Percentiles rank a stretch among this genome's conserved stretches.
These are phyloP conservation scores for Orchesellides sinensis DNA, from an alignment of 2,888 invertebrate genomes.

Conservation along the genomic window DNA sequence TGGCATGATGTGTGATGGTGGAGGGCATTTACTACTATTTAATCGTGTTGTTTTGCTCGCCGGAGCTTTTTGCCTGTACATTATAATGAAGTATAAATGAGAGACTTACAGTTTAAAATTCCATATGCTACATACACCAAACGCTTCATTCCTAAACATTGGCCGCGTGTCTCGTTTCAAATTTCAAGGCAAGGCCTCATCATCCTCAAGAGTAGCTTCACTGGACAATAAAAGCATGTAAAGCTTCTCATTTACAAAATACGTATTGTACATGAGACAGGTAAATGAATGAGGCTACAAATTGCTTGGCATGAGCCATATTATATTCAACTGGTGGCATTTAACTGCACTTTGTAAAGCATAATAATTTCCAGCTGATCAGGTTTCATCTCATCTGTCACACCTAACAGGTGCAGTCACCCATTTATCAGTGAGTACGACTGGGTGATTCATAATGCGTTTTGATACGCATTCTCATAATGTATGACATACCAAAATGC, in stretches of 20 bases:
- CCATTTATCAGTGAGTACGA: slow-evolving; percentile 21
- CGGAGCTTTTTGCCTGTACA: neutral
- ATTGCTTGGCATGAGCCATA: slow-evolving; percentile 15
- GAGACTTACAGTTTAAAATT: neutral
- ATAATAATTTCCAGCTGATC: slow-evolving; percentile 45
- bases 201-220: slow-evolving; percentile 1
- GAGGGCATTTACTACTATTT: too few species aligned
- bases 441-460: neutral
- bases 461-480: neutral
- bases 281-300: slow-evolving; percentile 44
- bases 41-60: neutral
- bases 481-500: slow-evolving; percentile 6
- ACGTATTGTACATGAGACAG: slow-evolving; percentile 51
- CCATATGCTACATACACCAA: neutral
- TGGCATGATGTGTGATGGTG: neutral
- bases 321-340: slow-evolving; percentile 28
- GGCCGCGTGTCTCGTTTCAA: slow-evolving; percentile 40
- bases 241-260: slow-evolving; percentile 15
- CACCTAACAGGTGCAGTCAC: slow-evolving; percentile 3
- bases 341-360: neutral
- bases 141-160: neutral
- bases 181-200: slow-evolving; percentile 30
- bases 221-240: neutral
- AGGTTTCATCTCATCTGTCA: slow-evolving; percentile 50
- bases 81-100: neutral